Percentiles rank a stretch among this genome's conserved stretches.
phyloP scores from a whole-genome alignment of 2,113 vertebrate species.

The Aythya baeri region DNA sequence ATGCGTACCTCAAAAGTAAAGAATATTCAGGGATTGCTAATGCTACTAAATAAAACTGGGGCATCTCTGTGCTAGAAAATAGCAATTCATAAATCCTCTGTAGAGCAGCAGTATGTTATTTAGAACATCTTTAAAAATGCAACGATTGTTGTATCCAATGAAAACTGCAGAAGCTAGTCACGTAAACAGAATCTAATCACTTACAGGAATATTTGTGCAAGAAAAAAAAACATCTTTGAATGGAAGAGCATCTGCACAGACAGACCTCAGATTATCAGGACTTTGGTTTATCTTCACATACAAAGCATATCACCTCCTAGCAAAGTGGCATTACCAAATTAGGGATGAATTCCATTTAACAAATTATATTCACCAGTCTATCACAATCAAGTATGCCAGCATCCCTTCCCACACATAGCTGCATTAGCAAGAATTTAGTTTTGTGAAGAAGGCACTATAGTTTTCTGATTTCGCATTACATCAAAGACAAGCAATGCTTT shows the following conservation, averaged over 20 bases:
- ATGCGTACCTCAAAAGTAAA: not conserved
- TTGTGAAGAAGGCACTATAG: not conserved
- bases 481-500: not conserved
- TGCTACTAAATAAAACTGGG: not conserved
- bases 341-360: slow-evolving; percentile 23
- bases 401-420: slow-evolving; percentile 46
- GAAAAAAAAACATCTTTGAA: not conserved
- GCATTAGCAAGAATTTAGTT: slow-evolving; percentile 3
- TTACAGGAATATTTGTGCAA: not conserved
- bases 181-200: not conserved
- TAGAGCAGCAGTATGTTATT: not conserved
- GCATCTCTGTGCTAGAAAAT: not conserved
- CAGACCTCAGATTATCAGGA: not conserved
- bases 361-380: slow-evolving; percentile 41
- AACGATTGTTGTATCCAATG: not conserved
- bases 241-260: not conserved
- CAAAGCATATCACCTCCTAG: not conserved
- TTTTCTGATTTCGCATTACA: not conserved
- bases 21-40: not conserved
- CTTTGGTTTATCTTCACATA: not conserved
- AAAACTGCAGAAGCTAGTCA: not conserved
- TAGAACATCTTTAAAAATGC: not conserved
- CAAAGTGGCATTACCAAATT: slow-evolving; percentile 8
- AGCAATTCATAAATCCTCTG: not conserved
- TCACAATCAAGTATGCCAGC: slow-evolving; percentile 35